A percentile compares a stretch with the other conserved stretches of the same genome.
phyloP scores from a whole-genome alignment of 1,140 invertebrate species.

The Drosophila arawakana region DNA sequence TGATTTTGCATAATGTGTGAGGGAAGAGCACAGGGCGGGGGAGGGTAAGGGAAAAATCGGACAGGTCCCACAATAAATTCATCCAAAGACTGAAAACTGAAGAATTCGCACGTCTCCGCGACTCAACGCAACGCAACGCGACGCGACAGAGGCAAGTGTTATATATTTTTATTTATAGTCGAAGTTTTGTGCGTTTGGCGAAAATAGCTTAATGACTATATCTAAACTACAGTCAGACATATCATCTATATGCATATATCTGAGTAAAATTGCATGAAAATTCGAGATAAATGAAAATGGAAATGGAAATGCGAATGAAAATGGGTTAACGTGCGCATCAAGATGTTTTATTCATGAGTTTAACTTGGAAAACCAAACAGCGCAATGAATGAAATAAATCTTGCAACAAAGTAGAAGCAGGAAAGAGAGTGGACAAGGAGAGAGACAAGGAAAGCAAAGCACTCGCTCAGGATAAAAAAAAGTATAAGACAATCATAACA shows the following conservation, averaged over 20 bases:
- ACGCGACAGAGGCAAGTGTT: constrained; percentile 56
- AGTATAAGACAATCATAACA: constrained; percentile 55
- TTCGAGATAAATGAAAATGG: constrained; percentile 73
- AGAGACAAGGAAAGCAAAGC: not conserved
- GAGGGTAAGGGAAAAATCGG: constrained; percentile 8
- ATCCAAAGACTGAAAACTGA: constrained; percentile 19
- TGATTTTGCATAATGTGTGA: constrained; percentile 57
- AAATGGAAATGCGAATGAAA: constrained; percentile 47
- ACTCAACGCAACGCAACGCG: too few species aligned
- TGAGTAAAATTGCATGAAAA: constrained; percentile 40
- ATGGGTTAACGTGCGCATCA: constrained; percentile 65
- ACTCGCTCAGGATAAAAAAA: not conserved
- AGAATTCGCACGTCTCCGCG: constrained; percentile 50
- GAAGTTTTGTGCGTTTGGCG: constrained; percentile 44
- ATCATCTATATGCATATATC: constrained; percentile 15
- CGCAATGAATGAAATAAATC: constrained; percentile 65
- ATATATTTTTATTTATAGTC: constrained; percentile 76
- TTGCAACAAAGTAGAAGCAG: constrained; percentile 14
- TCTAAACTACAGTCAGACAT: constrained; percentile 17
- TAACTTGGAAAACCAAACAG: constrained; percentile 11
- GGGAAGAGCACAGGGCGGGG: not conserved
- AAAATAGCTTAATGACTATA: constrained; percentile 45
- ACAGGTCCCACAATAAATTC: constrained; percentile 75
- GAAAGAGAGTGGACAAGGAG: not conserved
- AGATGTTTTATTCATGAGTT: constrained; percentile 70